A percentile compares a stretch with the other conserved stretches of the same genome.
Evolutionary conservation across 2,113 vertebrate species (phyloP).

Genomic region (Prolemur simus): DNA sequence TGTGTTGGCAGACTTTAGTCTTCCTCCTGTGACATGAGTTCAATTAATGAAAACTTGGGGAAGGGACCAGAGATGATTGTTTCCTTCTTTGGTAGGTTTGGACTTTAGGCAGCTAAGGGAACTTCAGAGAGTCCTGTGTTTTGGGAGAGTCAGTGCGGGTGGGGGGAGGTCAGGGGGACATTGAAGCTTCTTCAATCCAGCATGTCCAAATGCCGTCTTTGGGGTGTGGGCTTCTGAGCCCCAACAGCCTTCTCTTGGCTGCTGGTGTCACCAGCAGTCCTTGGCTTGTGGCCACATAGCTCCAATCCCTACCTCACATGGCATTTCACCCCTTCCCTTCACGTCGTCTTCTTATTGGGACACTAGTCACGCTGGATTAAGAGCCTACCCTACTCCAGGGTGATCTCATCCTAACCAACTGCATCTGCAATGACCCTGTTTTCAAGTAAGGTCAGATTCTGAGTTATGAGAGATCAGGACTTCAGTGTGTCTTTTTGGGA

Average conservation of each 20-base stretch:
- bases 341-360: not conserved
- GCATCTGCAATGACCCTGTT: not conserved
- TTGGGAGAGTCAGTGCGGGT: too few relatives aligned
- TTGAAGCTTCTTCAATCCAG: too few relatives aligned
- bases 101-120: too few relatives aligned
- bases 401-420: not conserved
- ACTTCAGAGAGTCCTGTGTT: too few relatives aligned
- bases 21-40: too few relatives aligned
- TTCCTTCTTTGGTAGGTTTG: too few relatives aligned
- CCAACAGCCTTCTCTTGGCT: not conserved
- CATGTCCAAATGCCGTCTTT: too few relatives aligned
- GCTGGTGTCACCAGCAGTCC: not conserved
- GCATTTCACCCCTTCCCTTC: not conserved
- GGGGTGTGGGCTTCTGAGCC: too few relatives aligned
- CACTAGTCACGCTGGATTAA: not conserved
- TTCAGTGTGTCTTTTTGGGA: not conserved
- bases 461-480: not conserved
- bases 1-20: too few relatives aligned
- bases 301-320: not conserved
- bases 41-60: too few relatives aligned
- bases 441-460: not conserved
- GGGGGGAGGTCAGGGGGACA: too few relatives aligned
- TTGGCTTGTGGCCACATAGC: not conserved
- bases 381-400: not conserved
- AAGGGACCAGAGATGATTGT: too few relatives aligned